phyloP scores from a whole-genome alignment of 2,797 vertebrate genomes.

The Pitangus sulphuratus region DNA sequence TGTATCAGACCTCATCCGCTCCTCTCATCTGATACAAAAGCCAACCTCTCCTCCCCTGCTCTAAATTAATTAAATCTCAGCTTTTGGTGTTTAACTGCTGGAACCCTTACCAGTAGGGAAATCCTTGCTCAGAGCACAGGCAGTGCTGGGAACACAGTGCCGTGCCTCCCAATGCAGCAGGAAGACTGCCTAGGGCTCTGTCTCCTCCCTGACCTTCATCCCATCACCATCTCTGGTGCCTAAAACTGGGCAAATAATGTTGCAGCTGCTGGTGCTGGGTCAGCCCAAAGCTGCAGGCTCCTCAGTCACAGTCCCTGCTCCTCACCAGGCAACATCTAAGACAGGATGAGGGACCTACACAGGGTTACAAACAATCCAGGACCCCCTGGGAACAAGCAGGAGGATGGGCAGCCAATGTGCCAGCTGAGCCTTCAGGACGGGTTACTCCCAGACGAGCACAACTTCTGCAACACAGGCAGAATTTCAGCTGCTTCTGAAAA shows the following conservation, averaged over 20 bases:
- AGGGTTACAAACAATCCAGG: not conserved
- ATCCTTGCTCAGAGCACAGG: rapidly evolving
- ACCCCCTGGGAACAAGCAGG: not conserved
- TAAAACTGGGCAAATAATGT: not conserved
- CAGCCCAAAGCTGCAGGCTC: not conserved
- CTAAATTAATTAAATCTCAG: not conserved
- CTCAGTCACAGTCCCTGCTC: not conserved
- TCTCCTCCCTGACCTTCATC: not conserved
- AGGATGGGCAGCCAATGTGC: not conserved
- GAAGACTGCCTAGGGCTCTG: rapidly evolving
- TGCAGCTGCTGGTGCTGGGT: rapidly evolving
- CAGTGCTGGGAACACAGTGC: rapidly evolving
- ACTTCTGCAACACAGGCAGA: not conserved
- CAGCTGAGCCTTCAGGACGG: not conserved
- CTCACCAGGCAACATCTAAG: not conserved
- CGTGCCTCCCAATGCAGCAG: not conserved
- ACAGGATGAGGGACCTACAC: not conserved
- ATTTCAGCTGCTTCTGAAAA: not conserved
- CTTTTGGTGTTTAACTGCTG: not conserved
- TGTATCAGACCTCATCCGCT: not conserved
- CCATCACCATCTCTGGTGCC: rapidly evolving
- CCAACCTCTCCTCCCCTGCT: not conserved
- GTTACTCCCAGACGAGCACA: not conserved
- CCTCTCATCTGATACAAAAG: not conserved
- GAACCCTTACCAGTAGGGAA: not conserved